These are phyloP conservation scores for Boloria selene DNA, from an alignment of 2,888 invertebrate genomes.

Conservation along the genomic window DNA sequence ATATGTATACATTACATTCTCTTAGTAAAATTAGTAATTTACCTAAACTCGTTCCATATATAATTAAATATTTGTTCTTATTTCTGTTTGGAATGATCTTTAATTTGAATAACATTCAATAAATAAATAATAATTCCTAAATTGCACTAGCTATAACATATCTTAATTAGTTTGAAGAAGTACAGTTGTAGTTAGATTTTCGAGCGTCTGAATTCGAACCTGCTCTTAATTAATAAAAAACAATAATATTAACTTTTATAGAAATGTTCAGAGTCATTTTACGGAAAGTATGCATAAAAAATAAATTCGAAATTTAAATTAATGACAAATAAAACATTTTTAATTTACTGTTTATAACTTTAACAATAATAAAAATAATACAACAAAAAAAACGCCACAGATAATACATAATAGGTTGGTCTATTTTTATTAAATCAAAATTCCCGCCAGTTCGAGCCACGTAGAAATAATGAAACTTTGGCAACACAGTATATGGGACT, in stretches of 20 bases:
- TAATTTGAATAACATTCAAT: slow-evolving; percentile 55
- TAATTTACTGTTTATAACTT: too few relatives aligned
- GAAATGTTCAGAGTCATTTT: too few relatives aligned
- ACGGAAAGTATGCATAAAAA: too few relatives aligned
- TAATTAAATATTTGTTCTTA: slow-evolving; percentile 38
- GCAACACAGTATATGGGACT: slow-evolving; percentile 9
- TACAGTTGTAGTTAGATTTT: too few relatives aligned
- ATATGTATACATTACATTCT: background rate
- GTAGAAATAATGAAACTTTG: background rate
- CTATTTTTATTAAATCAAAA: background rate
- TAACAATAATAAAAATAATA: too few relatives aligned
- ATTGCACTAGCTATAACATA: slow-evolving; percentile 69
- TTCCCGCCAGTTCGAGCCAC: slow-evolving; percentile 1
- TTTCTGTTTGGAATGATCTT: slow-evolving; percentile 62
- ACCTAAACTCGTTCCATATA: slow-evolving; percentile 13
- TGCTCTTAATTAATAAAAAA: background rate
- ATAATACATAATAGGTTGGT: too few relatives aligned
- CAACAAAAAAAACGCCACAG: too few relatives aligned
- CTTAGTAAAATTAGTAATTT: slow-evolving; percentile 9
- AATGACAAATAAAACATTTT: too few relatives aligned
- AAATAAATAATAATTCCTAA: slow-evolving; percentile 68
- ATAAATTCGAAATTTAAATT: too few relatives aligned
- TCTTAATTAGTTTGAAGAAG: slow-evolving; percentile 20
- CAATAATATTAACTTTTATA: too few relatives aligned
- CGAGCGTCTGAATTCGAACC: too few relatives aligned